These are phyloP conservation scores for Myopa tessellatipennis DNA, from an alignment of 2,888 invertebrate species.

Conservation along the genomic window DNA sequence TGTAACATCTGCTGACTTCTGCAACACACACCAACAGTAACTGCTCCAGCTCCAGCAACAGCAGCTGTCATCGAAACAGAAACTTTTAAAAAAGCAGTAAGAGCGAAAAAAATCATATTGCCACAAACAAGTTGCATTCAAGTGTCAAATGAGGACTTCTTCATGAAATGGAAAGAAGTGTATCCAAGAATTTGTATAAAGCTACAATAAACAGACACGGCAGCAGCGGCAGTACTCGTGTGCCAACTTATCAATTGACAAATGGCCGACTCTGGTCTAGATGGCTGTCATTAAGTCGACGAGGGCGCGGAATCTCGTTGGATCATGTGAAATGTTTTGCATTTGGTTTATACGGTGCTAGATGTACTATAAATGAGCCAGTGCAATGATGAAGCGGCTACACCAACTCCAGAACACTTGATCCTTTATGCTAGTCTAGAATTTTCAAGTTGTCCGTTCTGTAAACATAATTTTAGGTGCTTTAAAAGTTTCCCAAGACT, in stretches of 20 bases:
- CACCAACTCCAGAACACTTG: not conserved
- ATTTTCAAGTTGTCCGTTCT: constrained; percentile 30
- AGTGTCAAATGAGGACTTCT: constrained; percentile 26
- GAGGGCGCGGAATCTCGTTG: not conserved
- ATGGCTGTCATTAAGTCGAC: constrained; percentile 10
- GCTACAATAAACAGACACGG: not conserved
- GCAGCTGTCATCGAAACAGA: not conserved
- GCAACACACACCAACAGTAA: not conserved
- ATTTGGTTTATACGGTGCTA: not conserved
- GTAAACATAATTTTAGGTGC: constrained; percentile 32
- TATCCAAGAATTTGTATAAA: not conserved
- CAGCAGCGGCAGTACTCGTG: constrained; percentile 4
- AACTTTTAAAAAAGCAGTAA: constrained; percentile 7
- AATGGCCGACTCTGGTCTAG: constrained; percentile 19
- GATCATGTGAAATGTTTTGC: not conserved
- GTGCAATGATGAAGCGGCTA: not conserved
- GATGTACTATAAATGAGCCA: constrained; percentile 19
- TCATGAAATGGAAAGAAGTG: not conserved
- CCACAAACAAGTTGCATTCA: constrained; percentile 13
- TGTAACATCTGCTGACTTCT: too few species aligned
- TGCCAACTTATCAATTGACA: constrained; percentile 22
- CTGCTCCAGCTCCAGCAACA: not conserved
- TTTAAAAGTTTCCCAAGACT: constrained; percentile 2
- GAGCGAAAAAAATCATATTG: not conserved
- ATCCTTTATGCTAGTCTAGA: not conserved